A percentile compares a stretch with the other conserved stretches of the same genome.
phyloP scores from a whole-genome alignment of 2,113 vertebrate genomes.

The Lanius ludovicianus region DNA sequence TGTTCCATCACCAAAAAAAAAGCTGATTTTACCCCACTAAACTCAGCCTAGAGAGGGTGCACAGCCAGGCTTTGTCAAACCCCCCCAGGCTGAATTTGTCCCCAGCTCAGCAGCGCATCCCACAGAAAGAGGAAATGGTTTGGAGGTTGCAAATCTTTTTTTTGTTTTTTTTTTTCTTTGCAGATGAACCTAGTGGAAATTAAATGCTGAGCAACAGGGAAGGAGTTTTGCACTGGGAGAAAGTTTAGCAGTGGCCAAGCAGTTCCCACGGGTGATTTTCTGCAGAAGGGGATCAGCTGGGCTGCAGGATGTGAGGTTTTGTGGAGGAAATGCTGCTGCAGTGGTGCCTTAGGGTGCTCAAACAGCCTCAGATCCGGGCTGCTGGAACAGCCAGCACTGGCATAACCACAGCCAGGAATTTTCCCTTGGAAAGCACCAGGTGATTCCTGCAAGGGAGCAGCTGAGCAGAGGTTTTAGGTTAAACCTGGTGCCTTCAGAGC shows the following conservation, averaged over 20 bases:
- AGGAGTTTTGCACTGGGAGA: conserved; percentile 1
- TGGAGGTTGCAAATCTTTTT: background rate
- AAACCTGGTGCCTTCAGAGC: background rate
- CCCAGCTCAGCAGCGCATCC: conserved; percentile 14
- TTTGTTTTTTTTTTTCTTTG: too few species aligned
- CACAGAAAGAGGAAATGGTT: conserved; percentile 66
- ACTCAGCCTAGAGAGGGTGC: background rate
- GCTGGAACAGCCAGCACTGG: background rate
- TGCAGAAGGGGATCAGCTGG: background rate
- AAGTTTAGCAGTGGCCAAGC: background rate
- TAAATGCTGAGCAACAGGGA: conserved; percentile 38
- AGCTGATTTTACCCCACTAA: background rate
- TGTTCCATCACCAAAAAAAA: background rate
- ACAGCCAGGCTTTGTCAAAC: background rate
- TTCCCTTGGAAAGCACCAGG: background rate
- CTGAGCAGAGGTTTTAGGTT: background rate
- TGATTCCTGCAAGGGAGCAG: background rate
- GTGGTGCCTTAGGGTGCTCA: background rate
- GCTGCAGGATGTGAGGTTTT: background rate
- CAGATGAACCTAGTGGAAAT: background rate
- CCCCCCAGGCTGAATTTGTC: background rate
- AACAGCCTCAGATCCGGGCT: background rate
- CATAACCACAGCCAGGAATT: background rate
- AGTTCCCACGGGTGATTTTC: background rate
- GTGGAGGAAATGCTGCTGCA: background rate